phyloP scores from a whole-genome alignment of 2,797 vertebrate species.

The Malacoraja senta region DNA sequence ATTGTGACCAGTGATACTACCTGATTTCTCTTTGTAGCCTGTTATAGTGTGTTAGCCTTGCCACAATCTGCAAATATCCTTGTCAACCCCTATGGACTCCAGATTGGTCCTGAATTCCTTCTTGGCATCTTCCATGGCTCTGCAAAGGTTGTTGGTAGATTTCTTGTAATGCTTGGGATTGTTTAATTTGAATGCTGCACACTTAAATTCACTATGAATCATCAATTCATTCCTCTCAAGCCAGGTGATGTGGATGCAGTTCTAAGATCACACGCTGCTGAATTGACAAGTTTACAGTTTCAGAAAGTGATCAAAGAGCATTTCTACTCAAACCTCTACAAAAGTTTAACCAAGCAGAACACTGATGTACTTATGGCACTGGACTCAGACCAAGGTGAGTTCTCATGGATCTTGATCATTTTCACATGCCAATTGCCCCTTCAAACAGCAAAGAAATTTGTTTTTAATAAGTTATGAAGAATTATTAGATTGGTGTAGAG shows the following conservation, averaged over 20 bases:
- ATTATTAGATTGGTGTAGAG: not conserved
- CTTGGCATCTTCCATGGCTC: too few relatives aligned
- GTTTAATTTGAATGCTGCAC: not conserved
- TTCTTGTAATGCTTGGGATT: not conserved
- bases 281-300: constrained; percentile 43
- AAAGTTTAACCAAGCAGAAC: constrained; percentile 41
- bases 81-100: too few relatives aligned
- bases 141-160: too few relatives aligned
- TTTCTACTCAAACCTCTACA: constrained; percentile 44
- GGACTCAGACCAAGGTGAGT: constrained; percentile 44
- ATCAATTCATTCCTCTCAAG: constrained; percentile 14
- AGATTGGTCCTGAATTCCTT: too few relatives aligned
- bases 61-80: too few relatives aligned
- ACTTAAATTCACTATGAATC: not conserved
- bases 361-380: constrained; percentile 38
- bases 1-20: too few relatives aligned
- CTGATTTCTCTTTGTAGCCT: too few relatives aligned
- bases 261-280: constrained; percentile 38
- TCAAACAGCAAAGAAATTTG: not conserved
- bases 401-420: not conserved
- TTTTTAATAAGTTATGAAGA: not conserved
- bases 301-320: constrained; percentile 43
- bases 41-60: too few relatives aligned
- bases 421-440: too few relatives aligned
- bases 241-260: constrained; percentile 40